These are phyloP conservation scores for Aphidius ervi DNA, from an alignment of 1,140 invertebrate genomes.

Conservation along the genomic window DNA sequence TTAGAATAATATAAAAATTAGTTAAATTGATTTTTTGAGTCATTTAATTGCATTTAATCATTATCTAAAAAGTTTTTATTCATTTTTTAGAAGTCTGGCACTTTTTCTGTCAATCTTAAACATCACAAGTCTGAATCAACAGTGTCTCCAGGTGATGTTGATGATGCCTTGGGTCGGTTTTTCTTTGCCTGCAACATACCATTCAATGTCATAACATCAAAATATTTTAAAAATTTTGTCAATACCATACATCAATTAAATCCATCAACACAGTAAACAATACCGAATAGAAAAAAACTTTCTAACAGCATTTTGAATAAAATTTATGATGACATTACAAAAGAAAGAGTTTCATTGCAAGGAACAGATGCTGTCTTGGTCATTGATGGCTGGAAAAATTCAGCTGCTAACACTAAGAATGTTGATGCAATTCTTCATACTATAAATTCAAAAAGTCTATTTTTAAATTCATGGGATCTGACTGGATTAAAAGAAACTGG, in stretches of 20 bases:
- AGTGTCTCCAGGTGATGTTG: not conserved
- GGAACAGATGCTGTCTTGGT: slow-evolving; percentile 4
- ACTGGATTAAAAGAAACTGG: not conserved
- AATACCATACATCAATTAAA: not conserved
- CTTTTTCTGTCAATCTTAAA: too few relatives aligned
- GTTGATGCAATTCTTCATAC: slow-evolving; percentile 1
- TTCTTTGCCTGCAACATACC: not conserved
- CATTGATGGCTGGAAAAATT: slow-evolving; percentile 6
- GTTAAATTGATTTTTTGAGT: too few relatives aligned
- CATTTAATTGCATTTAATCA: too few relatives aligned
- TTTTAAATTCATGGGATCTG: slow-evolving; percentile 12
- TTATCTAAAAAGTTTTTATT: too few relatives aligned
- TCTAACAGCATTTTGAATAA: not conserved
- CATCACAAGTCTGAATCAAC: not conserved
- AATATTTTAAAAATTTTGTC: not conserved
- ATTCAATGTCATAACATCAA: not conserved
- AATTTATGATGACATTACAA: not conserved
- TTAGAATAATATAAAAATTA: too few relatives aligned
- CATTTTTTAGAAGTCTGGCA: too few relatives aligned
- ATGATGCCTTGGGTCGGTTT: not conserved
- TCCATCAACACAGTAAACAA: not conserved
- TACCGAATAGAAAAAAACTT: slow-evolving; percentile 3
- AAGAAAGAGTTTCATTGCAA: not conserved
- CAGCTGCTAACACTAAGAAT: slow-evolving; percentile 10
- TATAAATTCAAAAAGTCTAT: slow-evolving; percentile 3